A percentile compares a stretch with the other conserved stretches of the same genome.
Conservation (phyloP, 1,140 invertebrate genomes). For the Metopolophium dirhodum region DNA sequence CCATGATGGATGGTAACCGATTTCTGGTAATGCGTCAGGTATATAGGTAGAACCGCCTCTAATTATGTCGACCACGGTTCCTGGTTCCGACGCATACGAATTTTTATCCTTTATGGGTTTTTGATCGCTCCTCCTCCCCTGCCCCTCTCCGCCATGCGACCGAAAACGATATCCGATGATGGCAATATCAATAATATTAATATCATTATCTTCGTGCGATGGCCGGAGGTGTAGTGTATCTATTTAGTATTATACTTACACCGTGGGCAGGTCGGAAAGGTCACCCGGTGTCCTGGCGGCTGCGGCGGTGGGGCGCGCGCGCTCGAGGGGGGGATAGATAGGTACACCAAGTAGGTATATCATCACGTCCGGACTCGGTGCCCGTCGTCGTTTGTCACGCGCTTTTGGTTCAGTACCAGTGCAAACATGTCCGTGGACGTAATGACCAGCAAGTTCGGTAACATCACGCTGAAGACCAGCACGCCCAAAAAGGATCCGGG, state of each 20-base stretch:
- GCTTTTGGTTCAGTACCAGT: slow-evolving; percentile 13
- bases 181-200: neutral
- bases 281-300: neutral
- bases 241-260: neutral
- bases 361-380: neutral
- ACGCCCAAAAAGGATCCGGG: slow-evolving; percentile 70
- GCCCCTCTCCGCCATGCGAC: neutral
- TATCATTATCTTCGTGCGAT: neutral
- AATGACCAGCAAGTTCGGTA: slow-evolving; percentile 74
- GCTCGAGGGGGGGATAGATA: neutral
- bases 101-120: slow-evolving; percentile 28
- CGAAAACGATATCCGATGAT: neutral
- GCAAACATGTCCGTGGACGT: slow-evolving; percentile 65
- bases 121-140: neutral
- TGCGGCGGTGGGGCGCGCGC: neutral
- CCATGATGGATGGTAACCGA: neutral
- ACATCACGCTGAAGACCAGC: slow-evolving; percentile 74
- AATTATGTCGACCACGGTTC: neutral
- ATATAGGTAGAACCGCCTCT: neutral
- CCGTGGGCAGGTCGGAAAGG: slow-evolving; percentile 34
- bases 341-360: neutral
- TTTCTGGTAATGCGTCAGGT: neutral
- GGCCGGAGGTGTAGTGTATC: neutral
- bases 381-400: neutral
- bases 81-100: neutral